A percentile compares a stretch with the other conserved stretches of the same genome.
Conservation (phyloP, 2,113 vertebrate species). For the Bufo gargarizans region DNA sequence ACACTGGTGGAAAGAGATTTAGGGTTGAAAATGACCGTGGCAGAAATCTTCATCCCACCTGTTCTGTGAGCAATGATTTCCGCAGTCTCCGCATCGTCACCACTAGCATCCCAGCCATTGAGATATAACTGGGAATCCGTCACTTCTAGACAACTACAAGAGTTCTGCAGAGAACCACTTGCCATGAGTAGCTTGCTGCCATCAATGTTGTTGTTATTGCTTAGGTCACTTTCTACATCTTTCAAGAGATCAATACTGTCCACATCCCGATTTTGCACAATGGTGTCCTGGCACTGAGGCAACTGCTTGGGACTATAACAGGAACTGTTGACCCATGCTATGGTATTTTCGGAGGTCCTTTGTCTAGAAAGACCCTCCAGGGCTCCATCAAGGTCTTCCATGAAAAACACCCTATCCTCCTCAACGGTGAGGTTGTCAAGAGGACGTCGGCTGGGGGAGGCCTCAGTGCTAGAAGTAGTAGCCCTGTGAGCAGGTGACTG, state of each 20-base stretch:
- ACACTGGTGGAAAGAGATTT: conserved; percentile 79
- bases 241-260: conserved; percentile 61
- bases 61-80: conserved; percentile 93
- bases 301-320: conserved; percentile 59
- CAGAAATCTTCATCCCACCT: conserved; percentile 96
- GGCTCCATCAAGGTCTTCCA: conserved; percentile 88
- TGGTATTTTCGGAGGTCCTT: conserved; percentile 63
- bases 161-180: conserved; percentile 60
- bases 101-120: conserved; percentile 82
- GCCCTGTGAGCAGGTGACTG: conserved; percentile 83
- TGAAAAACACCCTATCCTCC: conserved; percentile 91
- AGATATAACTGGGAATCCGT: conserved; percentile 71
- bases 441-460: conserved; percentile 75
- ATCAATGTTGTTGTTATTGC: conserved; percentile 68
- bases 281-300: conserved; percentile 60
- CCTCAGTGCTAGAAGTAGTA: conserved; percentile 71
- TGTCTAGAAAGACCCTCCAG: conserved; percentile 72
- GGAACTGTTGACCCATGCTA: conserved; percentile 65
- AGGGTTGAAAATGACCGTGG: conserved; percentile 97
- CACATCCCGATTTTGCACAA: conserved; percentile 66
- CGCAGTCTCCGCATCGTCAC: conserved; percentile 78
- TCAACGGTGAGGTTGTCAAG: conserved; percentile 70
- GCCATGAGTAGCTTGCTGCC: conserved; percentile 52
- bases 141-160: conserved; percentile 73
- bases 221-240: conserved; percentile 67